Conservation (phyloP, 2,113 vertebrate genomes). For the Dascyllus trimaculatus region DNA sequence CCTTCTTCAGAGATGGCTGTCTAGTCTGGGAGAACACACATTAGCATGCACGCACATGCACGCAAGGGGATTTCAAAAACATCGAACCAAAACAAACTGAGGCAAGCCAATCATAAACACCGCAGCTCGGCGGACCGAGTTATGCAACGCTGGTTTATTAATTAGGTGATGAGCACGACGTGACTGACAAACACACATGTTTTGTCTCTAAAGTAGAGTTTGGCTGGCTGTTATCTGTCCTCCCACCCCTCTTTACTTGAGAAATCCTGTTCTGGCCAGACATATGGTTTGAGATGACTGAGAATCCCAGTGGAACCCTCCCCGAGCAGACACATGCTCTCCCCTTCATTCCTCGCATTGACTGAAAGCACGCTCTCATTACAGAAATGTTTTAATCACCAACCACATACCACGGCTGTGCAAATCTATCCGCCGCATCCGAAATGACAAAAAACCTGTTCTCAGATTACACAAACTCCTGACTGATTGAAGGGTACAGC, state of each 20-base stretch:
- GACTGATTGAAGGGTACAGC: not conserved
- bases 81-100: conserved; percentile 69
- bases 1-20: conserved; percentile 59
- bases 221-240: conserved; percentile 19
- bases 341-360: conserved; percentile 49
- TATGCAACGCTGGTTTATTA: not conserved
- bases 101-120: conserved; percentile 15
- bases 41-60: conserved; percentile 62
- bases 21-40: conserved; percentile 51
- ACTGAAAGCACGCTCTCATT: conserved; percentile 39
- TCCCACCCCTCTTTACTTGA: conserved; percentile 38
- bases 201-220: conserved; percentile 14
- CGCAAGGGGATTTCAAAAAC: conserved; percentile 60
- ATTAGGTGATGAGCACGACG: conserved; percentile 12
- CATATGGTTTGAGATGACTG: conserved; percentile 62
- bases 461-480: not conserved
- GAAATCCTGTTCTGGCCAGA: conserved; percentile 51
- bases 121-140: not conserved
- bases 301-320: conserved; percentile 57
- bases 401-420: not conserved
- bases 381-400: conserved; percentile 50
- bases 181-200: conserved; percentile 12
- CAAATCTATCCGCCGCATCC: conserved; percentile 7
- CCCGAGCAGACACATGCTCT: conserved; percentile 53
- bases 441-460: not conserved